Evolutionary conservation across 2,113 vertebrate species (phyloP).

Genomic region (Nematolebias whitei): DNA sequence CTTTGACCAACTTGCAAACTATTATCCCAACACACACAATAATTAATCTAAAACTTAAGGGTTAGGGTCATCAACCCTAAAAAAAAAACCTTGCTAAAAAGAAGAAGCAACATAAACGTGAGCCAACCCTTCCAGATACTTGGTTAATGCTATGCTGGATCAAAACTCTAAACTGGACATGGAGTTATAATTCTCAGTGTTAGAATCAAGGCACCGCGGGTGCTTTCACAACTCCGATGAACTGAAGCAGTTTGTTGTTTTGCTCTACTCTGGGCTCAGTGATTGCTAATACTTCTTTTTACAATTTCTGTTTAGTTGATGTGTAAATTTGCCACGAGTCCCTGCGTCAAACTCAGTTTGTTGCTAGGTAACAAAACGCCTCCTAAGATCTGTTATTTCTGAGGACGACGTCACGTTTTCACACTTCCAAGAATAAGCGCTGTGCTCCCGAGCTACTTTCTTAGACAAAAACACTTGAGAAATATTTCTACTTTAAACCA

Average conservation of each 20-base stretch:
- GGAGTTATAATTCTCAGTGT: slow-evolving; percentile 63
- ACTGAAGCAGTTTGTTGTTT: slow-evolving; percentile 2
- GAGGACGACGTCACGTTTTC: slow-evolving; percentile 76
- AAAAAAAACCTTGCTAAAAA: too few species aligned
- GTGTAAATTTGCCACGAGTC: slow-evolving; percentile 49
- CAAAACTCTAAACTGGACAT: slow-evolving; percentile 66
- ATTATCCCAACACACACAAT: too few species aligned
- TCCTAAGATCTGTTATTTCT: slow-evolving; percentile 77
- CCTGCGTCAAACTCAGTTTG: slow-evolving; percentile 61
- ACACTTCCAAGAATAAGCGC: slow-evolving; percentile 75
- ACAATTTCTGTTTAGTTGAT: slow-evolving; percentile 34
- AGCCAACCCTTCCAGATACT: slow-evolving; percentile 78
- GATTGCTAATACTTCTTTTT: slow-evolving; percentile 13
- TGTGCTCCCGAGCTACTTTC: slow-evolving; percentile 51
- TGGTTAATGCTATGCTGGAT: slow-evolving; percentile 71
- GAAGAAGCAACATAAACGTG: neutral
- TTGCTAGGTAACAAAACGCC: slow-evolving; percentile 79
- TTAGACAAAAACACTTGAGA: slow-evolving; percentile 32
- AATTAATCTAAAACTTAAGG: too few species aligned
- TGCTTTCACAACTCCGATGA: neutral
- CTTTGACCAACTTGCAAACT: too few species aligned
- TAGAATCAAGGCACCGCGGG: slow-evolving; percentile 26
- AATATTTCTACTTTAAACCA: slow-evolving; percentile 9
- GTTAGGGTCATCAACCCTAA: too few species aligned
- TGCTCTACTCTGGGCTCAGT: neutral